phyloP scores from a whole-genome alignment of 1,140 invertebrate genomes.

The Leguminivora glycinivorella region DNA sequence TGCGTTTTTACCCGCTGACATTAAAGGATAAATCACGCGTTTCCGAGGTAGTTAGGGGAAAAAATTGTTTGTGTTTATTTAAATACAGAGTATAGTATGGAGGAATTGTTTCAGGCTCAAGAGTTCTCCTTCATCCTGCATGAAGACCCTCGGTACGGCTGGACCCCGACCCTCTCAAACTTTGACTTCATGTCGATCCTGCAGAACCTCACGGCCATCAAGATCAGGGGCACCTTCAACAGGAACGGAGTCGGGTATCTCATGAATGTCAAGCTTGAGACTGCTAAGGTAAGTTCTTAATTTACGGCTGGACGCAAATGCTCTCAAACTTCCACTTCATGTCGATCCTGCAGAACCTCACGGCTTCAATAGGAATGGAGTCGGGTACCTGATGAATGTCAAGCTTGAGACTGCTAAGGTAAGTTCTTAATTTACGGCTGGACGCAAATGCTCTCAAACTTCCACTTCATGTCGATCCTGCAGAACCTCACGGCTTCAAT shows the following conservation, averaged over 20 bases:
- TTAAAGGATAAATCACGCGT: too few species aligned
- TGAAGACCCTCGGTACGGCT: constrained; percentile 93
- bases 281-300: constrained; percentile 81
- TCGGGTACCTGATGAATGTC: constrained; percentile 94
- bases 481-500: constrained; percentile 96
- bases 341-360: constrained; percentile 94
- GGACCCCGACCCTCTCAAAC: constrained; percentile 92
- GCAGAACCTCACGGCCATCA: constrained; percentile 95
- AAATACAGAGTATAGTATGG: too few species aligned
- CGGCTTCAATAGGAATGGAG: constrained; percentile 91
- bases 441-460: constrained; percentile 91
- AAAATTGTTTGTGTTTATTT: too few species aligned
- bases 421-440: constrained; percentile 86
- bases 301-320: constrained; percentile 94
- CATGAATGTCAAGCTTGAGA: constrained; percentile 92
- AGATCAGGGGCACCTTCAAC: constrained; percentile 95
- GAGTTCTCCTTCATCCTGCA: constrained; percentile 92
- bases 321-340: constrained; percentile 93
- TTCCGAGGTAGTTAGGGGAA: too few species aligned
- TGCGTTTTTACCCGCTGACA: too few species aligned
- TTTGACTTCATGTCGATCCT: constrained; percentile 94
- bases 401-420: constrained; percentile 89
- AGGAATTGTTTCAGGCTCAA: constrained; percentile 81
- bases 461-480: constrained; percentile 94
- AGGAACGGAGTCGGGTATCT: constrained; percentile 91